A percentile compares a stretch with the other conserved stretches of the same genome.
These are phyloP conservation scores for Stegastes partitus DNA, from an alignment of 2,113 vertebrate species.

Conservation along the genomic window DNA sequence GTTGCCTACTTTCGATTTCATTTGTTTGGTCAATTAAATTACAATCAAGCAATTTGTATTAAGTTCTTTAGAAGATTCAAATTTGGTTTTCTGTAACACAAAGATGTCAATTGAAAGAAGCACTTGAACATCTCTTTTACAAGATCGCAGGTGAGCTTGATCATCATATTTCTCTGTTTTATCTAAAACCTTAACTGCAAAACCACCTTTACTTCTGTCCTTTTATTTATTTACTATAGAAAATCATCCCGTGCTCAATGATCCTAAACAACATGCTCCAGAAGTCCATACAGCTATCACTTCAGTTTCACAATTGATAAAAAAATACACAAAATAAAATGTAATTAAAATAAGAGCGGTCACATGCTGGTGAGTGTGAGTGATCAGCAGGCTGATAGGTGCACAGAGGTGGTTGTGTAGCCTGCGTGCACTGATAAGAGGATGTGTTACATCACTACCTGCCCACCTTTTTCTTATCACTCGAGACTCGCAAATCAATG, in stretches of 20 bases:
- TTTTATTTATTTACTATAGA: slow-evolving; percentile 1
- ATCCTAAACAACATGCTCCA: background rate
- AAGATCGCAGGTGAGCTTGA: too few species aligned
- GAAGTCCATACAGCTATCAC: background rate
- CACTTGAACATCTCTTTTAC: too few species aligned
- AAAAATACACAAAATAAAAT: too few species aligned
- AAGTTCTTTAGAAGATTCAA: too few species aligned
- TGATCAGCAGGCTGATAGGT: slow-evolving; percentile 13
- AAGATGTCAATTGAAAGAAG: too few species aligned
- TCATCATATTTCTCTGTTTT: background rate
- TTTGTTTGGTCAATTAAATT: too few species aligned
- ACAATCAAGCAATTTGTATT: too few species aligned
- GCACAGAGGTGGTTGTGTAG: slow-evolving; percentile 18
- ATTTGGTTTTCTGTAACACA: too few species aligned
- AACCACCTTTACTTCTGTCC: background rate
- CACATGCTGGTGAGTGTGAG: slow-evolving; percentile 8
- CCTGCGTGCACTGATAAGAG: slow-evolving; percentile 44
- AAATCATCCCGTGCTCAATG: background rate
- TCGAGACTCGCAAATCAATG: slow-evolving; percentile 42
- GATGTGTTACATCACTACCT: slow-evolving; percentile 52
- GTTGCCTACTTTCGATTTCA: too few species aligned
- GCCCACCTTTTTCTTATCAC: slow-evolving; percentile 40
- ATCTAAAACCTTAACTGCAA: too few species aligned
- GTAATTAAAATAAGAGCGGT: background rate
- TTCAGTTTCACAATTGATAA: background rate